These are phyloP conservation scores for Scopus umbretta DNA, from an alignment of 2,113 vertebrate species.

Conservation along the genomic window DNA sequence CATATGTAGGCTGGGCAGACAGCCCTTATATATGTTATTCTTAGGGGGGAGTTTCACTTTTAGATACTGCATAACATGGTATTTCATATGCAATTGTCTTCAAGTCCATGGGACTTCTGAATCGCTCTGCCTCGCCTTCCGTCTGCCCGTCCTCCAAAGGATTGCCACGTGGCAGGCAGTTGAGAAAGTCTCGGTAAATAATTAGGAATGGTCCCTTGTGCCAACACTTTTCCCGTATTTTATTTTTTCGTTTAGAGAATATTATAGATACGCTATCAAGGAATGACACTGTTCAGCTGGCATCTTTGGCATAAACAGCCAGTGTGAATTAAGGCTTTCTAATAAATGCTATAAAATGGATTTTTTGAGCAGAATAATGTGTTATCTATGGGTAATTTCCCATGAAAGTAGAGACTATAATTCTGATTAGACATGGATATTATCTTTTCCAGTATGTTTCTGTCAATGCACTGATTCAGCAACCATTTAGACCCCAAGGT, in stretches of 20 bases:
- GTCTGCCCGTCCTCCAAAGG: background rate
- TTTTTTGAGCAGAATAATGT: conserved; percentile 25
- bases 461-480: conserved; percentile 45
- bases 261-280: background rate
- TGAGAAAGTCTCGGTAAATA: background rate
- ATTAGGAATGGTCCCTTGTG: background rate
- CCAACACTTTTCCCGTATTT: background rate
- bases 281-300: background rate
- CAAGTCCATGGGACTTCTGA: background rate
- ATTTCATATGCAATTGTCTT: background rate
- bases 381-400: conserved; percentile 32
- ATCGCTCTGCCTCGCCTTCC: background rate
- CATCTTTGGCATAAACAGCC: background rate
- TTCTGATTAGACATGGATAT: conserved; percentile 37
- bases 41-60: background rate
- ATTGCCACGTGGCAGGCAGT: background rate
- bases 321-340: background rate
- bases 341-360: conserved; percentile 16
- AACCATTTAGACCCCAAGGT: conserved; percentile 43
- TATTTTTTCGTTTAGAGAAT: background rate
- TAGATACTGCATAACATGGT: background rate
- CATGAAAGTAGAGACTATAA: conserved; percentile 11
- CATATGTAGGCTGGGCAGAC: background rate
- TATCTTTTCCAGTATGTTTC: conserved; percentile 33
- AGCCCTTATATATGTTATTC: background rate